These are phyloP conservation scores for Cyphomyrus discorhynchus DNA, from an alignment of 2,113 vertebrate genomes.

Conservation along the genomic window DNA sequence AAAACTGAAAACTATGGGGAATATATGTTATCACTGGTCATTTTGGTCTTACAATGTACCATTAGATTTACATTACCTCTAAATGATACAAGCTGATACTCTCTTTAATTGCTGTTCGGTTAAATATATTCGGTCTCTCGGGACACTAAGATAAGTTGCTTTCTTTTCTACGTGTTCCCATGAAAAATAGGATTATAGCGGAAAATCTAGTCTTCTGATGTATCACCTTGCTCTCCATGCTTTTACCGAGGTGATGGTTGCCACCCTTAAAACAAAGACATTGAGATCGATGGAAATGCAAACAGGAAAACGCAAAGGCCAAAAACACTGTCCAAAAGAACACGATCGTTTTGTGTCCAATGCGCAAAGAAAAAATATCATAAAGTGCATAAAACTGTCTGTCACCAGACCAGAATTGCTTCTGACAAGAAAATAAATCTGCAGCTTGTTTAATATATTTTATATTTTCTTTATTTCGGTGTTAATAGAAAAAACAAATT, in stretches of 20 bases:
- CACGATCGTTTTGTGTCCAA: constrained; percentile 78
- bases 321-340: constrained; percentile 94
- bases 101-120: constrained; percentile 98
- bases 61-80: constrained; percentile 99
- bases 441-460: constrained; percentile 98
- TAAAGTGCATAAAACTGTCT: constrained; percentile 92
- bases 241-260: constrained; percentile 92
- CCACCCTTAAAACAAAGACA: constrained; percentile 97
- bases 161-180: constrained; percentile 78
- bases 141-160: constrained; percentile 75
- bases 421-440: constrained; percentile 99
- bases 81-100: constrained; percentile 99
- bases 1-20: constrained; percentile 79
- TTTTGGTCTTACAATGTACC: constrained; percentile 98
- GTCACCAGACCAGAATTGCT: constrained; percentile 91
- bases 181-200: constrained; percentile 98
- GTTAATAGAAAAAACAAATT: constrained; percentile 99
- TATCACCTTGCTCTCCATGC: constrained; percentile 89
- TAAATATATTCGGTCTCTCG: constrained; percentile 89
- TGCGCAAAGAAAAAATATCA: constrained; percentile 86
- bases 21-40: constrained; percentile 93
- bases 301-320: constrained; percentile 91
- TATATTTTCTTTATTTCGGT: constrained; percentile 99
- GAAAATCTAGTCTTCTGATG: constrained; percentile 89
- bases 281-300: constrained; percentile 95